Percentiles rank a stretch among this genome's conserved stretches.
These are phyloP conservation scores for human DNA, from an alignment of 2,113 vertebrate species.

Conservation along the genomic window DNA sequence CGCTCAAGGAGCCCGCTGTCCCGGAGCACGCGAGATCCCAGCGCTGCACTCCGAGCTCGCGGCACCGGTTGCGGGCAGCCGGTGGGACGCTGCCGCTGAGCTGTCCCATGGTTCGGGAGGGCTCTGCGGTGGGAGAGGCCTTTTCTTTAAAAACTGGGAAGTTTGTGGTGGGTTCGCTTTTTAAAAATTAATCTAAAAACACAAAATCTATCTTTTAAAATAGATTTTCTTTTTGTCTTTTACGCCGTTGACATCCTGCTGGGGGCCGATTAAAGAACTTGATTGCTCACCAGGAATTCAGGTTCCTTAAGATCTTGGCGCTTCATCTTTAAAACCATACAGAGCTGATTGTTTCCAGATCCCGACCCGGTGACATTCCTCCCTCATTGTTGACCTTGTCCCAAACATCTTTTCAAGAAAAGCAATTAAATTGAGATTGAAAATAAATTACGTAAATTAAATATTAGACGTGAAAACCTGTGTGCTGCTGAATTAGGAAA, in stretches of 20 bases:
- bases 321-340: neutral
- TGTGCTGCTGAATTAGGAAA: neutral
- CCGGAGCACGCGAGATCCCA: too few relatives aligned
- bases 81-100: neutral
- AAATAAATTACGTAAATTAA: neutral
- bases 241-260: neutral
- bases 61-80: accelerated
- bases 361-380: neutral
- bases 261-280: neutral
- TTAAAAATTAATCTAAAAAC: too few relatives aligned
- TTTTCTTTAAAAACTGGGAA: neutral
- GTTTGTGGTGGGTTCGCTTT: neutral
- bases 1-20: accelerated
- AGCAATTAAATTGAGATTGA: neutral
- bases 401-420: conserved; percentile 56
- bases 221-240: neutral
- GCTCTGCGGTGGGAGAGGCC: neutral
- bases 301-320: neutral
- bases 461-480: neutral
- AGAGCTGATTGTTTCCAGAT: conserved; percentile 33
- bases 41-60: accelerated
- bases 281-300: neutral
- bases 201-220: too few relatives aligned
- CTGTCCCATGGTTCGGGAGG: neutral
- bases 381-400: neutral